phyloP scores from a whole-genome alignment of 2,888 invertebrate genomes.

The Drosophila eohydei region DNA sequence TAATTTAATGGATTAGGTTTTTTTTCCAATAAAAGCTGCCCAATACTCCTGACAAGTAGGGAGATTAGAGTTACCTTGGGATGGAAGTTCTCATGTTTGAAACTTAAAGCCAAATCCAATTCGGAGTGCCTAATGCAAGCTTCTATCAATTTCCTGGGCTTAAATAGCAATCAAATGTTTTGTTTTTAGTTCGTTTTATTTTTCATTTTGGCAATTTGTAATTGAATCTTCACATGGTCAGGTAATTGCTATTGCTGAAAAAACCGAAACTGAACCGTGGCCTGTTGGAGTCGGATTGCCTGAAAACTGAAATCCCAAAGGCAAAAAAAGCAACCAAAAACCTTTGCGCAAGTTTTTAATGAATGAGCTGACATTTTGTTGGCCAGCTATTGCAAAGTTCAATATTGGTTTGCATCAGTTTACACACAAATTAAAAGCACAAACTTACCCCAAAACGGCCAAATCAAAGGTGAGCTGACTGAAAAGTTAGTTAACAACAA shows the following conservation, averaged over 20 bases:
- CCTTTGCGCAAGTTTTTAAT: slow-evolving; percentile 71
- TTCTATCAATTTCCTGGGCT: background rate
- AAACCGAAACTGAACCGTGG: slow-evolving; percentile 21
- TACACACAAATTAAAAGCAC: slow-evolving; percentile 74
- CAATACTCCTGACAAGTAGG: background rate
- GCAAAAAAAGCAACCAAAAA: slow-evolving; percentile 14
- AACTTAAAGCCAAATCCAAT: background rate
- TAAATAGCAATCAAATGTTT: slow-evolving; percentile 7
- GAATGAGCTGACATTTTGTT: slow-evolving; percentile 75
- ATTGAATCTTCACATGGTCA: slow-evolving; percentile 51
- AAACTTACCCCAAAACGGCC: slow-evolving; percentile 13
- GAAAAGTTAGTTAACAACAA: slow-evolving; percentile 52
- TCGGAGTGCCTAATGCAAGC: background rate
- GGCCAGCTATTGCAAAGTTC: slow-evolving; percentile 63
- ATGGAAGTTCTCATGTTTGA: too few relatives aligned
- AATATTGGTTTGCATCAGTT: slow-evolving; percentile 75
- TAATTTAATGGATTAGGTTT: background rate
- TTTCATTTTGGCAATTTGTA: slow-evolving; percentile 33
- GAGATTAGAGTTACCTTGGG: background rate
- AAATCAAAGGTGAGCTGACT: slow-evolving; percentile 47
- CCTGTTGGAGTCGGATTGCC: slow-evolving; percentile 52
- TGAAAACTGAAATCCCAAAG: slow-evolving; percentile 11
- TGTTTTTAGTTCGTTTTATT: background rate
- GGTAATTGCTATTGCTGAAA: slow-evolving; percentile 19
- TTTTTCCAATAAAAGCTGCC: background rate